Percentiles rank a stretch among this genome's conserved stretches.
Evolutionary conservation across 2,113 vertebrate species (phyloP).

Genomic region (Todiramphus chloris): DNA sequence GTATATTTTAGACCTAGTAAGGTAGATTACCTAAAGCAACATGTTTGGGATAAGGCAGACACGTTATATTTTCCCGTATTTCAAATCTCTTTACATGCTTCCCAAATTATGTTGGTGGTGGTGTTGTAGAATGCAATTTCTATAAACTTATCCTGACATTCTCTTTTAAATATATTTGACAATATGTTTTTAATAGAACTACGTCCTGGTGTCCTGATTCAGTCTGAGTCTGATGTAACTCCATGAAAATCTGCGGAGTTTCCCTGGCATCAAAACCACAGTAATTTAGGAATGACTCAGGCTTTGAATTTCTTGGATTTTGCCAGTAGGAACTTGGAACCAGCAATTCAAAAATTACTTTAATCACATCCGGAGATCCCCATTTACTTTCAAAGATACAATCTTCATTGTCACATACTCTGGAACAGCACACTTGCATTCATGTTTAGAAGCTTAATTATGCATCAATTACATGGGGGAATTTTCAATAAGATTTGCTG

Average conservation of each 20-base stretch:
- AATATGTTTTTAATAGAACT: neutral
- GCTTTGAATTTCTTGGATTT: slow-evolving; percentile 28
- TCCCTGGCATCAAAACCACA: slow-evolving; percentile 28
- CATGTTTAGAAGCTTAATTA: slow-evolving; percentile 47
- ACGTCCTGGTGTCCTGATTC: neutral
- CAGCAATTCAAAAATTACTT: slow-evolving; percentile 31
- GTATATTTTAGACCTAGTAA: neutral
- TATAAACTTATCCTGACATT: neutral
- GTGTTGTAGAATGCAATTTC: neutral
- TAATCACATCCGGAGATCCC: slow-evolving; percentile 52
- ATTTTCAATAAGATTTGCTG: slow-evolving; percentile 49
- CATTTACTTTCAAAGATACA: slow-evolving; percentile 42
- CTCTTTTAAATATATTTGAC: neutral
- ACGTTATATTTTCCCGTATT: neutral
- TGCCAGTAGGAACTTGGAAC: slow-evolving; percentile 46
- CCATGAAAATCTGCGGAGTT: slow-evolving; percentile 25
- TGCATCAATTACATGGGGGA: slow-evolving; percentile 17
- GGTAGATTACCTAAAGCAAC: neutral
- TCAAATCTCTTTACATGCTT: neutral
- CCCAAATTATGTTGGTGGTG: neutral
- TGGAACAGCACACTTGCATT: slow-evolving; percentile 16
- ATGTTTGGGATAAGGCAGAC: neutral
- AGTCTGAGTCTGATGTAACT: neutral
- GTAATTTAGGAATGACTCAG: slow-evolving; percentile 24
- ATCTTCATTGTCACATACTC: slow-evolving; percentile 4